Conservation (phyloP, 2,113 vertebrate genomes). For the Octodon degus region DNA sequence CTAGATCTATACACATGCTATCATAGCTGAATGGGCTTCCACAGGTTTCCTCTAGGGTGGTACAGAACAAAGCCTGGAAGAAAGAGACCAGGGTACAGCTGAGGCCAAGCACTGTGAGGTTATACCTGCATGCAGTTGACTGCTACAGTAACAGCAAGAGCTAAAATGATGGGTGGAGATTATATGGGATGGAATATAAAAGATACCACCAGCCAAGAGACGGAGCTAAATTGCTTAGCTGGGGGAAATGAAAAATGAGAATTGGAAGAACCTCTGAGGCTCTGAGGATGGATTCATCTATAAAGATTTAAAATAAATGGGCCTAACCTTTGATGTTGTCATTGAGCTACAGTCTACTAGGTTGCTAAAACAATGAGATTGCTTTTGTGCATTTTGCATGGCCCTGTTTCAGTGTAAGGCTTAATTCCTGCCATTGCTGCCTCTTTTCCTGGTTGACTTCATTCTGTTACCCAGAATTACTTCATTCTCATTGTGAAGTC, state of each 20-base stretch:
- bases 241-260: neutral
- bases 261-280: neutral
- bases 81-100: neutral
- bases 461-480: neutral
- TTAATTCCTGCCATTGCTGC: neutral
- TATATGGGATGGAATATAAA: neutral
- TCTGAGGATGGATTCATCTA: constrained; percentile 33
- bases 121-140: neutral
- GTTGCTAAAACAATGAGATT: neutral
- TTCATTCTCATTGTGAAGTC: neutral
- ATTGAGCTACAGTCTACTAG: neutral
- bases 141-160: neutral
- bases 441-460: constrained; percentile 28
- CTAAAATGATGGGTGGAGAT: neutral
- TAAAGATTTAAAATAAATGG: constrained; percentile 15
- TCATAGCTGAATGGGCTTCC: neutral
- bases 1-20: accelerated
- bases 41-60: neutral
- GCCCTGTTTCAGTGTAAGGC: neutral
- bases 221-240: neutral
- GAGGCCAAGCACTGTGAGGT: neutral
- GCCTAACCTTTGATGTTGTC: neutral
- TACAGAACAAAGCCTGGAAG: neutral
- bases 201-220: neutral
- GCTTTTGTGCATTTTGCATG: neutral